Evolutionary conservation across 1,140 invertebrate genomes (phyloP), one percentile per base, ranked within the genome.

Genomic region (Drepana arcuata): DNA sequence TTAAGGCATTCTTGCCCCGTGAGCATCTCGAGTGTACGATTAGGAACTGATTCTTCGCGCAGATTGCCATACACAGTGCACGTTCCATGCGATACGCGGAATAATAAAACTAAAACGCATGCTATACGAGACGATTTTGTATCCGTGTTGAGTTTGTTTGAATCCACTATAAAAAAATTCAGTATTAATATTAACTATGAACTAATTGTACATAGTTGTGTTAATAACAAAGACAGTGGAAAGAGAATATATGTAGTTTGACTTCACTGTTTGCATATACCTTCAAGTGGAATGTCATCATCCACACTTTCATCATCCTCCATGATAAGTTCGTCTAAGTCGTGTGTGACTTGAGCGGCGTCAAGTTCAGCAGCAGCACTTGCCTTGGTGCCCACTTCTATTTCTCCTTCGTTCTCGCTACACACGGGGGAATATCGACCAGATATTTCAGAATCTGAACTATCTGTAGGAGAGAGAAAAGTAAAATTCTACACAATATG

Each of bases 341-440:
- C 77, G 10, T 81, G 64, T 2, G 60, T 64, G 7, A 77, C 61
- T 31, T 73, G 74, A 5, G 56, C 59, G 0, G 67, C 60, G 28
- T 67, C 58, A 9, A 67, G 29, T 9, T 57, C 60, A 0, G 41
- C 41, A 4, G 41, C 53, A 0, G 43, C 36, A 15, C 26, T 53
- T 0, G 14, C 34, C 4, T 40, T 30, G 1, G 43, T 45, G 2
- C 35, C 48, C 14, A 59, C 59, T 9, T 60, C 61, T 5, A 64
- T 51, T 11, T 72, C 65, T 12, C 64, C 67, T 41, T 86, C 85
- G 0, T 53, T 59, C 21, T 87, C 86, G 51, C 86, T 87, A 42
- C 85, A 87, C 2, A 88, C 82, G 2, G 86, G 83, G 14, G 83
- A 85, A 41, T 85, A 85, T 7, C 77, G 72, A 7, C 75, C 80